Evolutionary conservation across 2,113 vertebrate species (phyloP).

Genomic region (Catagonus wagneri): DNA sequence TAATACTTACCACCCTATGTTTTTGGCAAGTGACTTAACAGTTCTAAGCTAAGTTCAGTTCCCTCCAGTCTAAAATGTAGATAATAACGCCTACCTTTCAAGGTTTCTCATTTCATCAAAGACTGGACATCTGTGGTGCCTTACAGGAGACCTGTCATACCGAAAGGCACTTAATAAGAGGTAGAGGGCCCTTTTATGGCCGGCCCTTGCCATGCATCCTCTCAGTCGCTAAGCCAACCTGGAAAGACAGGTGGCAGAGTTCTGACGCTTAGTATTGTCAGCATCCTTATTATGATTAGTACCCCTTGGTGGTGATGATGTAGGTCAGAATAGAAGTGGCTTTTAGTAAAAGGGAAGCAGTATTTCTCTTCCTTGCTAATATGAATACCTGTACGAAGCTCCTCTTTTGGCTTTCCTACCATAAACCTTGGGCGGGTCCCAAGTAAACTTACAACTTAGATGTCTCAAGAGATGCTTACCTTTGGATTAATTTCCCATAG

Average conservation of each 20-base stretch:
- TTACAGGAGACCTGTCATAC: neutral
- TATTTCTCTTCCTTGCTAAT: conserved; percentile 19
- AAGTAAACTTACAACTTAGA: neutral
- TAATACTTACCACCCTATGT: neutral
- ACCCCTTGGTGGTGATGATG: too few species aligned
- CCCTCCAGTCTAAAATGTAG: neutral
- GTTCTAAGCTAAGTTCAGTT: neutral
- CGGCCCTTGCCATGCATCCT: neutral
- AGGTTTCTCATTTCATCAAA: neutral
- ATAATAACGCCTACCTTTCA: neutral
- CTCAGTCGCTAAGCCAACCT: neutral
- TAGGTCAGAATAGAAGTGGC: neutral
- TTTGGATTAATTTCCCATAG: neutral
- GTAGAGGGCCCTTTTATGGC: neutral
- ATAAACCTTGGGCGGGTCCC: neutral
- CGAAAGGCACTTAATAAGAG: neutral
- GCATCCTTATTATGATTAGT: neutral
- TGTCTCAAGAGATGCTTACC: neutral
- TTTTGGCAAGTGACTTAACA: neutral
- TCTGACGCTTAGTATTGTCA: neutral
- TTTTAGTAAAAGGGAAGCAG: conserved; percentile 4
- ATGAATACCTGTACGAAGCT: neutral
- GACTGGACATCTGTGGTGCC: neutral
- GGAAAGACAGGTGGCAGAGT: neutral
- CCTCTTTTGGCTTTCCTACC: neutral